Evolutionary conservation across 2,797 vertebrate species (phyloP), one percentile per base, ranked within the genome.

Genomic region (Podarcis siculus): DNA sequence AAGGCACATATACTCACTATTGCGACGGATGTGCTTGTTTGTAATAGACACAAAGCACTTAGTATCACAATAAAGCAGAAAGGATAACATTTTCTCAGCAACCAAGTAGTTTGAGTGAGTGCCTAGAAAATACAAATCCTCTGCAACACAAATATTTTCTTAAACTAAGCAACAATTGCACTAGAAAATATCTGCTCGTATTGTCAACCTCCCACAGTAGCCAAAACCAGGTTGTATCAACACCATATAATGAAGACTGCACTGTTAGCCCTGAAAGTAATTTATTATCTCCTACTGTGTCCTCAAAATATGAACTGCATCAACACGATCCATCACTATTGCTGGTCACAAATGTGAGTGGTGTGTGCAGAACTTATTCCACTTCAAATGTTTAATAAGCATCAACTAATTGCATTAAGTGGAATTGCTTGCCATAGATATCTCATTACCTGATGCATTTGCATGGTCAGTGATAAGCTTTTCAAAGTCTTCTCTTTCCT

Each of bases 391-490:
- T 27, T 80, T 76, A 81, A 75, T 64, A 83, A 88, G 8, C 37
- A 87, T 66, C 81, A 39, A 75, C 0, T 61, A 25, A 69, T 69
- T 58, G 75, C 77, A 81, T 17, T n/a, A 55, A 15, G 37, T 73
- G 15, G 13, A 73, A 3, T 69, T 37, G 39, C 35, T 82, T 25
- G 45, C 67, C 80, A 86, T 82, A 90, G 86, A 86, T 10, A 92
- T 86, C 67, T 32, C 45, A 55, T 95, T 98, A 99, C 99, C 99
- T 98, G 98, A 95, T 96, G 97, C 95, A 92, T 94, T 91, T 71
- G 98, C 98, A 89, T 98, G 97, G 77, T 96, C 95, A 92, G 95
- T 96, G 96, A 99, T 97, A 95, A 98, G 95, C 92, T 98, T 98
- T 94, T 97, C 96, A 93, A 99, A 97, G 96, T 98, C 97, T 93